Percentiles rank a stretch among this genome's conserved stretches.
phyloP scores from a whole-genome alignment of 2,888 invertebrate species.

The Mesoligia furuncula region DNA sequence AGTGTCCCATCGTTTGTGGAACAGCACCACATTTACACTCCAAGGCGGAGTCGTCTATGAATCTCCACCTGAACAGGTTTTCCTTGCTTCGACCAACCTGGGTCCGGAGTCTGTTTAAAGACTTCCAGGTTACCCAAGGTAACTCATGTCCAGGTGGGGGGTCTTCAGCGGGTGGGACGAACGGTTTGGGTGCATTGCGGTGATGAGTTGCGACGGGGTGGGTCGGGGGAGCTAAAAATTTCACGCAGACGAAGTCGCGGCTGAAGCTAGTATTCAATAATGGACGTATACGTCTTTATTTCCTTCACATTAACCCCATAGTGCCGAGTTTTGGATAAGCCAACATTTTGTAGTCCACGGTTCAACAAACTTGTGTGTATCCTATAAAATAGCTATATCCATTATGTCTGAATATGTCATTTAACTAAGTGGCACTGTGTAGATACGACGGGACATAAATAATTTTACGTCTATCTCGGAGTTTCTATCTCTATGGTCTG shows the following conservation, averaged over 20 bases:
- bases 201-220: background rate
- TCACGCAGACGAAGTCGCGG: background rate
- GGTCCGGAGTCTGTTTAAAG: too few species aligned
- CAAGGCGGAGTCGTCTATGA: too few species aligned
- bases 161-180: too few species aligned
- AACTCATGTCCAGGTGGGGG: too few species aligned
- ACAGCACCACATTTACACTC: too few species aligned
- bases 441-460: slow-evolving; percentile 55
- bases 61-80: too few species aligned
- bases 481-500: slow-evolving; percentile 33
- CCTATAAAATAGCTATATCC: slow-evolving; percentile 56
- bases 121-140: too few species aligned
- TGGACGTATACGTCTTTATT: slow-evolving; percentile 7
- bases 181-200: too few species aligned
- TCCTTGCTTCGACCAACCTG: too few species aligned
- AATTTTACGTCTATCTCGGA: slow-evolving; percentile 55
- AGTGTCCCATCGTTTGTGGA: too few species aligned
- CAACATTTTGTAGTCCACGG: slow-evolving; percentile 36
- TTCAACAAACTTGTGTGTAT: slow-evolving; percentile 45
- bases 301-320: slow-evolving; percentile 29
- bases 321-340: slow-evolving; percentile 31
- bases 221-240: background rate
- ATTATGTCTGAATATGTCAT: slow-evolving; percentile 54
- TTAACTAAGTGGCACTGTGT: slow-evolving; percentile 59
- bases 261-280: background rate